Conservation (phyloP, 2,888 invertebrate genomes). For the Clunio marinus region DNA sequence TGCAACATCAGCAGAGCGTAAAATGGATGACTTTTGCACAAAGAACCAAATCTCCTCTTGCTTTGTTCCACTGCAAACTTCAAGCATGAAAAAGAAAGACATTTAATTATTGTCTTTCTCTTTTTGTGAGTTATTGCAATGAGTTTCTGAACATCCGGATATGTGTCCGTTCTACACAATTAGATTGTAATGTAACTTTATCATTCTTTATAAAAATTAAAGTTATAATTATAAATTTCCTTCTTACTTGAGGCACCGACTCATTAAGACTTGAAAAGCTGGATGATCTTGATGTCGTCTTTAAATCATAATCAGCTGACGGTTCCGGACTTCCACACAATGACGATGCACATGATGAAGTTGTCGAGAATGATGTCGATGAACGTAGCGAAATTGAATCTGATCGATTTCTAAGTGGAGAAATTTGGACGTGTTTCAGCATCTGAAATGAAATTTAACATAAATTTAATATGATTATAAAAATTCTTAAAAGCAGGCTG, state of each 20-base stretch:
- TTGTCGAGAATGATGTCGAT: slow-evolving; percentile 55
- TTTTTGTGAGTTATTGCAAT: not conserved
- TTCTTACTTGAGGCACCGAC: slow-evolving; percentile 54
- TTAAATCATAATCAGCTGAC: slow-evolving; percentile 52
- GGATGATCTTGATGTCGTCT: slow-evolving; percentile 65
- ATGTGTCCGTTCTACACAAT: not conserved
- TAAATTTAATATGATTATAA: slow-evolving; percentile 25
- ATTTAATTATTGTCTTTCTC: too few species aligned
- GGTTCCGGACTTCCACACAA: slow-evolving; percentile 63
- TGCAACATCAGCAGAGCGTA: slow-evolving; percentile 18
- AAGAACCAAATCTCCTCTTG: slow-evolving; percentile 23
- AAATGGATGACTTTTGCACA: slow-evolving; percentile 10
- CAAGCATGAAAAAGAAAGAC: not conserved
- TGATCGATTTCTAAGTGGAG: slow-evolving; percentile 76
- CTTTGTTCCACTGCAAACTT: not conserved
- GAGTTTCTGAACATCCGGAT: not conserved
- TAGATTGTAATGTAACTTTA: not conserved
- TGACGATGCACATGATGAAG: slow-evolving; percentile 55
- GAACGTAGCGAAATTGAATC: slow-evolving; percentile 75
- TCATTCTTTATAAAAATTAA: slow-evolving; percentile 18
- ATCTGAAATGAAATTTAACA: slow-evolving; percentile 55
- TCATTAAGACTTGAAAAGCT: slow-evolving; percentile 63
- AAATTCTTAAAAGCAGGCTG: not conserved
- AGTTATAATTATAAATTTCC: slow-evolving; percentile 34
- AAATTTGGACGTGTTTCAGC: slow-evolving; percentile 89